A percentile compares a stretch with the other conserved stretches of the same genome.
phyloP scores from a whole-genome alignment of 2,113 vertebrate genomes.

The Campylomormyrus numenius region DNA sequence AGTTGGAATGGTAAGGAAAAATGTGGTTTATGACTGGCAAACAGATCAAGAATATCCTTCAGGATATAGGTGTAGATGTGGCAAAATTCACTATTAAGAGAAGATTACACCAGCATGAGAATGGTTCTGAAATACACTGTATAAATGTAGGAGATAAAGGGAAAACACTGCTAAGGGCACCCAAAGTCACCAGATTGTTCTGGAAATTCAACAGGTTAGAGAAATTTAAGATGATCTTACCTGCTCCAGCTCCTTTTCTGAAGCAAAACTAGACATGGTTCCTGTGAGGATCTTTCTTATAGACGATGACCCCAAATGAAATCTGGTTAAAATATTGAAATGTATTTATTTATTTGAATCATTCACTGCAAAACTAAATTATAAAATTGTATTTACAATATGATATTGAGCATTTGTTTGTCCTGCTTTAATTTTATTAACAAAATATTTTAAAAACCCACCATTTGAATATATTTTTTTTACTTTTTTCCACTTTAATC shows the following conservation, averaged over 20 bases:
- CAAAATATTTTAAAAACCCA: not conserved
- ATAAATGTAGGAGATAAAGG: not conserved
- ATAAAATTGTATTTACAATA: not conserved
- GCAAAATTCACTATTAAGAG: not conserved
- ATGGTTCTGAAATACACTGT: not conserved
- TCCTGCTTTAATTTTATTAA: not conserved
- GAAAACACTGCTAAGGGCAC: not conserved
- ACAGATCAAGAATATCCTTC: not conserved
- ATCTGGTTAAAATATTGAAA: slow-evolving; percentile 26
- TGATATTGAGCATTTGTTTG: not conserved
- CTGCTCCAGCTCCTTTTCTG: slow-evolving; percentile 33
- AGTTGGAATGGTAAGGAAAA: not conserved
- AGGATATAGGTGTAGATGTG: not conserved
- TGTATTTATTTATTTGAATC: not conserved
- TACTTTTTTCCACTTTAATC: not conserved
- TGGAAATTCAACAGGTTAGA: not conserved
- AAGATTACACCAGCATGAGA: not conserved
- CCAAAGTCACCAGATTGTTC: not conserved
- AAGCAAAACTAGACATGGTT: slow-evolving; percentile 39
- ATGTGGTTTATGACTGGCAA: not conserved
- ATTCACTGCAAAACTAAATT: not conserved
- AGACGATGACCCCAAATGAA: slow-evolving; percentile 37
- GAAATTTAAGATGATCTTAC: slow-evolving; percentile 15
- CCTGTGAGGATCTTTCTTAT: slow-evolving; percentile 24
- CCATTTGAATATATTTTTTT: not conserved